Evolutionary conservation across 2,113 vertebrate species (phyloP).

Genomic region (Sterrhoptilus dennistouni): DNA sequence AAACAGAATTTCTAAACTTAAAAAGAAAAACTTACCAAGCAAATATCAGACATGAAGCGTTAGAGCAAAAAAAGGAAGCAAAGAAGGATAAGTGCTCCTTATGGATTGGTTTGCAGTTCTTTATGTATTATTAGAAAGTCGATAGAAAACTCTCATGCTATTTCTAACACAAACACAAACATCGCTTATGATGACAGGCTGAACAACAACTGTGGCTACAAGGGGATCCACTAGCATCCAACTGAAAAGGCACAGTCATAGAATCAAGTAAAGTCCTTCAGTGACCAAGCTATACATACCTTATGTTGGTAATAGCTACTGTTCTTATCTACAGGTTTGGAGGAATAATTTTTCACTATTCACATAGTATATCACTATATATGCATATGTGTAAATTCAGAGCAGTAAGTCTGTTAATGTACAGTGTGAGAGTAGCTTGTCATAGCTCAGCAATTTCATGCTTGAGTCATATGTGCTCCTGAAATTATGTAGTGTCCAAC

Average conservation of each 20-base stretch:
- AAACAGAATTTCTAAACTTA: constrained; percentile 22
- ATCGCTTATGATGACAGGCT: constrained; percentile 27
- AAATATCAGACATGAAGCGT: constrained; percentile 16
- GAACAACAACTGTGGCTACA: background rate
- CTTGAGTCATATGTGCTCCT: background rate
- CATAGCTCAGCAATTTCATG: background rate
- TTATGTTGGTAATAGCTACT: background rate
- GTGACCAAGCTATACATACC: background rate
- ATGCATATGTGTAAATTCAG: background rate
- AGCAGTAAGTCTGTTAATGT: background rate
- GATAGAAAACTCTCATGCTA: constrained; percentile 14
- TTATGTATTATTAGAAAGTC: constrained; percentile 46
- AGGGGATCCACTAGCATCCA: constrained; percentile 12
- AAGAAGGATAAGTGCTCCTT: constrained; percentile 18
- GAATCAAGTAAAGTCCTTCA: background rate
- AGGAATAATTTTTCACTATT: background rate
- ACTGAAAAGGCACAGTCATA: background rate
- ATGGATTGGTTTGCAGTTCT: constrained; percentile 33
- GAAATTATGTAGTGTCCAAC: background rate
- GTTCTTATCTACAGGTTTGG: background rate
- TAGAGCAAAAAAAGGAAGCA: constrained; percentile 23
- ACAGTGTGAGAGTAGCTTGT: background rate
- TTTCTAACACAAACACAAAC: constrained; percentile 49
- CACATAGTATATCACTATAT: background rate
- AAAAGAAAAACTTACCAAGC: background rate